Evolutionary conservation across 2,113 vertebrate genomes (phyloP).

Genomic region (Porphyrio hochstetteri): DNA sequence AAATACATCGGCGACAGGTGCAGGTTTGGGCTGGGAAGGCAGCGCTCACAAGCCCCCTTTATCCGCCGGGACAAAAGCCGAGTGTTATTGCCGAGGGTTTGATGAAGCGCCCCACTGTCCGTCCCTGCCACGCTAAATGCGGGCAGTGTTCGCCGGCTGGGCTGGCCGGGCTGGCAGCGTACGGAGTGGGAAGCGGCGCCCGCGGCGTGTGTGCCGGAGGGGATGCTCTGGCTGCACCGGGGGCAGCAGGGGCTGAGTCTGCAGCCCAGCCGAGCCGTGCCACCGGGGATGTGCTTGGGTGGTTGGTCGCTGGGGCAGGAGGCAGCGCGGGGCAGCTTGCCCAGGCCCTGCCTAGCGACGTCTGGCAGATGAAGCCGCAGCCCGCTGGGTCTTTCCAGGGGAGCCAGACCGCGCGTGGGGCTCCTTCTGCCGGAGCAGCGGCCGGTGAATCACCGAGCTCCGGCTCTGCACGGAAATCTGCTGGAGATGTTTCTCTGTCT

Average conservation of each 20-base stretch:
- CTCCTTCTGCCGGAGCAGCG: neutral
- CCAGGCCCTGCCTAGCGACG: neutral
- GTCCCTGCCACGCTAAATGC: slow-evolving; percentile 55
- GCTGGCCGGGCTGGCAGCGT: neutral
- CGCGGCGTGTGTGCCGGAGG: rapidly evolving
- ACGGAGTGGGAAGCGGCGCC: neutral
- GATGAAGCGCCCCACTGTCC: slow-evolving; percentile 77
- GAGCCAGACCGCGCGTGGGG: neutral
- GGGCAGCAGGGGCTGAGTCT: neutral
- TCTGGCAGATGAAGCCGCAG: neutral
- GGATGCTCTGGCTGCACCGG: neutral
- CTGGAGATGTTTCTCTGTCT: neutral
- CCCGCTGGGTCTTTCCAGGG: neutral
- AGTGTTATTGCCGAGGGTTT: slow-evolving; percentile 64
- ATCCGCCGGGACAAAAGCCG: slow-evolving; percentile 72
- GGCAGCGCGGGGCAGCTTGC: neutral
- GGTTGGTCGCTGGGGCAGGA: neutral
- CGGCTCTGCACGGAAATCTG: neutral
- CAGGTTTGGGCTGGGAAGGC: slow-evolving; percentile 74
- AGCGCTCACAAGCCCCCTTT: slow-evolving; percentile 75
- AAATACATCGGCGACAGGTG: slow-evolving; percentile 72
- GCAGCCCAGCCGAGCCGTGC: neutral
- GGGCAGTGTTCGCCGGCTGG: slow-evolving; percentile 57
- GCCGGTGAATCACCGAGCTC: neutral
- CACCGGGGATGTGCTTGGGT: no score